Percentiles rank a stretch among this genome's conserved stretches.
phyloP scores from a whole-genome alignment of 2,113 vertebrate genomes.

The Macaca mulatta region DNA sequence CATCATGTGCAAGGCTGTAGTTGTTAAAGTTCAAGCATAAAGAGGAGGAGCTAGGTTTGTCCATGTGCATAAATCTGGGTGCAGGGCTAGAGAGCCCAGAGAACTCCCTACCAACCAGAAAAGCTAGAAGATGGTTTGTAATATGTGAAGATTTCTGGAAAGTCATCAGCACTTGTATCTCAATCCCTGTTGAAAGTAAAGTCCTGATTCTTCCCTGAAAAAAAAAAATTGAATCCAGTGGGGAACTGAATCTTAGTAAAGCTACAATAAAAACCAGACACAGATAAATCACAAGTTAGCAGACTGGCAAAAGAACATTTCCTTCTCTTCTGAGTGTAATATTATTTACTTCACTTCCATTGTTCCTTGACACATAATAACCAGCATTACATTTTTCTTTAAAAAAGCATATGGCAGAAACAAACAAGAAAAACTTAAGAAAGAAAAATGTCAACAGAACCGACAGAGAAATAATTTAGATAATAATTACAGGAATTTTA shows the following conservation, averaged over 20 bases:
- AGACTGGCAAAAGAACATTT: neutral
- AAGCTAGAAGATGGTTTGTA: neutral
- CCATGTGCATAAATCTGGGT: neutral
- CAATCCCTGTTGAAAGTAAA: neutral
- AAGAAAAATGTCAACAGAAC: neutral
- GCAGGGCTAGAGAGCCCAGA: neutral
- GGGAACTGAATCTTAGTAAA: neutral
- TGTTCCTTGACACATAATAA: neutral
- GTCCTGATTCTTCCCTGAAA: neutral
- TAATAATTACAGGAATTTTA: neutral
- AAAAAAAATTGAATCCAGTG: neutral
- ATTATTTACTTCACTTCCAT: neutral
- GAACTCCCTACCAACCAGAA: neutral
- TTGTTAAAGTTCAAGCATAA: neutral
- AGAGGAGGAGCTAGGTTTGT: neutral
- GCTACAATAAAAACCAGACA: neutral
- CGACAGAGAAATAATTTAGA: neutral
- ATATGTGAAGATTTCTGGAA: neutral
- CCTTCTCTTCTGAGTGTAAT: neutral
- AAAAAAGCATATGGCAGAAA: neutral
- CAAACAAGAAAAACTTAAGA: neutral
- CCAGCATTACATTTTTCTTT: neutral
- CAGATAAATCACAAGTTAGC: neutral
- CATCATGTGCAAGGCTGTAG: neutral
- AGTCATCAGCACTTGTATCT: neutral